A percentile compares a stretch with the other conserved stretches of the same genome.
Evolutionary conservation across 2,888 invertebrate species (phyloP).

Genomic region (Drosophila lacicola): DNA sequence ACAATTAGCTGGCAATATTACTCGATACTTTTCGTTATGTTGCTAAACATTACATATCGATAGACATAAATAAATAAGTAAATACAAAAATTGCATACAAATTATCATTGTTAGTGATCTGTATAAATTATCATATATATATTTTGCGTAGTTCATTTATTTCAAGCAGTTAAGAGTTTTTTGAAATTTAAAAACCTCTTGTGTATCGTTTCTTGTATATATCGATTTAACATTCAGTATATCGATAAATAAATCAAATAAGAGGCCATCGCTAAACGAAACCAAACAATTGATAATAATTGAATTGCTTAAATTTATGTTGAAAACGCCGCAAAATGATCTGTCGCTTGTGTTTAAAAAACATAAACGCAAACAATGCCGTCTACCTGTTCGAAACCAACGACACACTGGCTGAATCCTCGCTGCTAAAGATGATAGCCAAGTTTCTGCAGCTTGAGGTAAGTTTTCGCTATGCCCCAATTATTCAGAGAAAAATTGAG

Average conservation of each 20-base stretch:
- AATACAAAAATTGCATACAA: no score
- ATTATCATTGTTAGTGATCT: no score
- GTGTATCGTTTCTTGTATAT: neutral
- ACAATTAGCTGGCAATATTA: no score
- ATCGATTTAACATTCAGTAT: neutral
- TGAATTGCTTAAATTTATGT: conserved; percentile 47
- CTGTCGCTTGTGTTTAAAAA: conserved; percentile 74
- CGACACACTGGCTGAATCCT: conserved; percentile 66
- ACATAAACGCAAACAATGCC: conserved; percentile 62
- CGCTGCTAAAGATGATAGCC: conserved; percentile 75
- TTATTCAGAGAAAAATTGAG: neutral
- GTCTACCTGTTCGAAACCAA: conserved; percentile 67
- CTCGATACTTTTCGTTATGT: no score
- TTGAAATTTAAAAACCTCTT: neutral
- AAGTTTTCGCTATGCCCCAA: conserved; percentile 12
- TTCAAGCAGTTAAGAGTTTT: no score
- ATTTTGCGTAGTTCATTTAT: no score
- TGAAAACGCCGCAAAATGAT: conserved; percentile 63
- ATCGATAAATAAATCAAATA: conserved; percentile 28
- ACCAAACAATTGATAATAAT: conserved; percentile 58
- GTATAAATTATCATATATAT: no score
- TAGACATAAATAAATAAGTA: no score
- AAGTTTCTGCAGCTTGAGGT: conserved; percentile 76
- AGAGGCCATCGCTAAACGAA: conserved; percentile 52
- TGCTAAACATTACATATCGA: no score